Evolutionary conservation across 2,888 invertebrate genomes (phyloP).

Genomic region (Callyntrura sp.): DNA sequence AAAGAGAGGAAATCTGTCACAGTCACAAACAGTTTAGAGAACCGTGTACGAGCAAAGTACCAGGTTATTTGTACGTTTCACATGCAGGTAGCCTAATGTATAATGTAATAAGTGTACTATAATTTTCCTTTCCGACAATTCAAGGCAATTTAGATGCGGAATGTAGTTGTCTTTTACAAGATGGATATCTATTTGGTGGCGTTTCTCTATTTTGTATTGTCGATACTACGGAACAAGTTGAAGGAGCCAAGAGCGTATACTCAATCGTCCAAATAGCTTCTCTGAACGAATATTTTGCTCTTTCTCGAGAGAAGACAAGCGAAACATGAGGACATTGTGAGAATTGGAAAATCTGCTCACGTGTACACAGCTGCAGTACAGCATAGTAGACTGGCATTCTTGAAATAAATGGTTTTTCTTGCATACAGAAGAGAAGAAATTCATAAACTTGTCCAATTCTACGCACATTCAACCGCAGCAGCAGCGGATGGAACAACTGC

Average conservation of each 20-base stretch:
- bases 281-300: neutral
- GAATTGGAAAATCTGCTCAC: constrained; percentile 56
- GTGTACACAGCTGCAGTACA: constrained; percentile 52
- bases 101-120: constrained; percentile 2
- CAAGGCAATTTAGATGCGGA: neutral
- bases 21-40: neutral
- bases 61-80: constrained; percentile 39
- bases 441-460: constrained; percentile 1
- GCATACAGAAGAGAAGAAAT: constrained; percentile 26
- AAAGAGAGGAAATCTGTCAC: neutral
- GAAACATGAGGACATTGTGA: neutral
- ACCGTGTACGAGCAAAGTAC: neutral
- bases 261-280: neutral
- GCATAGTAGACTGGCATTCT: neutral
- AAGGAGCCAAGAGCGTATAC: neutral
- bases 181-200: constrained; percentile 12
- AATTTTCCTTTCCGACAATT: too few relatives aligned
- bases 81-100: neutral
- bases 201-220: too few relatives aligned
- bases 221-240: neutral
- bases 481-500: neutral
- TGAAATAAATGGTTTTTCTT: constrained; percentile 25
- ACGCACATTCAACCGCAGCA: neutral
- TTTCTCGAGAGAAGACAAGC: neutral
- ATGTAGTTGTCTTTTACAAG: neutral